Evolutionary conservation across 2,113 vertebrate genomes (phyloP).

Genomic region (Anarrhichthys ocellatus): DNA sequence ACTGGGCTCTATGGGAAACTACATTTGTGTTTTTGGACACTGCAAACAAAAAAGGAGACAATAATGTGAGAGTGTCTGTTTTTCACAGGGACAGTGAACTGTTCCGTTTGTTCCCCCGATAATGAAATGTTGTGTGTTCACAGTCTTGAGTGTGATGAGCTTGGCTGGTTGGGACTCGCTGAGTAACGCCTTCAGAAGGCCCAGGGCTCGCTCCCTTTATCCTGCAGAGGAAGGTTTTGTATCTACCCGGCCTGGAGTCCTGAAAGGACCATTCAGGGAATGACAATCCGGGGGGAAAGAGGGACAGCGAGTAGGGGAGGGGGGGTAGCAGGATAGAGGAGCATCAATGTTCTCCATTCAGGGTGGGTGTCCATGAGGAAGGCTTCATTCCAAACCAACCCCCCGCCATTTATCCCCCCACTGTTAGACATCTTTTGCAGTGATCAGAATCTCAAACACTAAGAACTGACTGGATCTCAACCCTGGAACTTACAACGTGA

Average conservation of each 20-base stretch:
- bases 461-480: neutral
- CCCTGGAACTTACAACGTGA: neutral
- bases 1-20: neutral
- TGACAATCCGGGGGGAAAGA: slow-evolving; percentile 77
- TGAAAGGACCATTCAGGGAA: slow-evolving; percentile 82
- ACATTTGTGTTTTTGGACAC: neutral
- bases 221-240: slow-evolving; percentile 73
- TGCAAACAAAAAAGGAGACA: slow-evolving; percentile 1
- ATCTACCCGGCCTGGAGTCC: slow-evolving; percentile 69
- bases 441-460: slow-evolving; percentile 80
- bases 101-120: slow-evolving; percentile 1
- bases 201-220: slow-evolving; percentile 66
- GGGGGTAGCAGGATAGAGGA: slow-evolving; percentile 62
- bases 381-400: slow-evolving; percentile 71
- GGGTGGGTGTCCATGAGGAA: slow-evolving; percentile 72
- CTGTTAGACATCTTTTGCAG: slow-evolving; percentile 64
- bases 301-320: slow-evolving; percentile 51
- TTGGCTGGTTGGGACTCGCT: slow-evolving; percentile 62
- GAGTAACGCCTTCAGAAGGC: slow-evolving; percentile 61
- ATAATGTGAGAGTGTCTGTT: neutral
- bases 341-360: slow-evolving; percentile 83
- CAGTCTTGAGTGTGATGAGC: slow-evolving; percentile 53
- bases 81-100: neutral
- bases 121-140: slow-evolving; percentile 45
- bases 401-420: slow-evolving; percentile 62